A percentile compares a stretch with the other conserved stretches of the same genome.
Evolutionary conservation across 2,888 invertebrate species (phyloP).

Genomic region (Dascillus cervinus): DNA sequence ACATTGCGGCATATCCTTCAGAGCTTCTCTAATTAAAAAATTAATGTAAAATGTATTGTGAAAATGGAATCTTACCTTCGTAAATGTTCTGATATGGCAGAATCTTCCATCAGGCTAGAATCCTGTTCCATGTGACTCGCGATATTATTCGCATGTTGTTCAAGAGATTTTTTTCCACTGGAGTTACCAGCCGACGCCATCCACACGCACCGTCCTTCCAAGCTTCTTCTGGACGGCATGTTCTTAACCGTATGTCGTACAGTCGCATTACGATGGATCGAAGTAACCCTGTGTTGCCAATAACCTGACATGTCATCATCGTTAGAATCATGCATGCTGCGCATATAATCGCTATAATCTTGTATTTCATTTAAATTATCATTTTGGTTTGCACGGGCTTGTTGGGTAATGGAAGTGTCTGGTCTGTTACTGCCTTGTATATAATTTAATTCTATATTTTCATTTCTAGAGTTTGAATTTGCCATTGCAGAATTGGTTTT

Average conservation of each 20-base stretch:
- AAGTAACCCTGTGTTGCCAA: constrained; percentile 15
- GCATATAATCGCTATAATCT: too few relatives aligned
- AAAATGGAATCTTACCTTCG: constrained; percentile 45
- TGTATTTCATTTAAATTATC: too few relatives aligned
- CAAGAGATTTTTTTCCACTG: constrained; percentile 10
- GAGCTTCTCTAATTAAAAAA: constrained; percentile 59
- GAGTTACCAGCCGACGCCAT: constrained; percentile 13
- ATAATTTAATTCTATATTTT: too few relatives aligned
- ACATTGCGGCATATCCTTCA: constrained; percentile 61
- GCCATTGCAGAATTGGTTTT: too few relatives aligned
- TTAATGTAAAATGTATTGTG: constrained; percentile 14
- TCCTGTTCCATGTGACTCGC: constrained; percentile 59
- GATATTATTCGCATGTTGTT: constrained; percentile 52
- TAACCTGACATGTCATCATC: too few relatives aligned
- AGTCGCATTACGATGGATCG: constrained; percentile 18
- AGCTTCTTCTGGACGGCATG: too few relatives aligned
- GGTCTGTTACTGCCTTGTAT: too few relatives aligned
- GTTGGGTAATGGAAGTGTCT: too few relatives aligned
- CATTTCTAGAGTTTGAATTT: too few relatives aligned
- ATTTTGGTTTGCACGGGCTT: too few relatives aligned
- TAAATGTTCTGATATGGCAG: constrained; percentile 53
- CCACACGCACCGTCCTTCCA: constrained; percentile 18
- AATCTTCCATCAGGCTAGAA: constrained; percentile 56
- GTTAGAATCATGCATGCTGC: too few relatives aligned
- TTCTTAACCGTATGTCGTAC: too few relatives aligned